These are phyloP conservation scores for Halyomorpha halys DNA, from an alignment of 1,140 invertebrate species.

Conservation along the genomic window DNA sequence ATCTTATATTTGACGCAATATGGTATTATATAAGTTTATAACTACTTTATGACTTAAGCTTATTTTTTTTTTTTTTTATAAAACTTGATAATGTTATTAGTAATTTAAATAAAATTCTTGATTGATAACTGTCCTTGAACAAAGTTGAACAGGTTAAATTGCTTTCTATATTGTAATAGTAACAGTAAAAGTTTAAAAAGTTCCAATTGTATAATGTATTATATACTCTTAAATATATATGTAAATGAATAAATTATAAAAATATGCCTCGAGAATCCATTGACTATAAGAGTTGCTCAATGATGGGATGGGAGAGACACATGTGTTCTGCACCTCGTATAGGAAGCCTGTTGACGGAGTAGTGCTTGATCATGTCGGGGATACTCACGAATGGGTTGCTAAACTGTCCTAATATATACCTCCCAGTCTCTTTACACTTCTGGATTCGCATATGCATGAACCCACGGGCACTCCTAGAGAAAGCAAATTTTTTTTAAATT, in stretches of 20 bases:
- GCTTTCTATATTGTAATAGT: no score
- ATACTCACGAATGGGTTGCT: constrained; percentile 82
- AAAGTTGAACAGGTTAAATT: no score
- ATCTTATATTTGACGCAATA: no score
- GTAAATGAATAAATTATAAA: not conserved
- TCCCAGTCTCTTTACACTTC: constrained; percentile 53
- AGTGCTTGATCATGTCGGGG: constrained; percentile 86
- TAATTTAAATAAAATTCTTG: no score
- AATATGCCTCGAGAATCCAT: not conserved
- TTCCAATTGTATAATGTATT: not conserved
- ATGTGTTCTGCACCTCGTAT: constrained; percentile 91
- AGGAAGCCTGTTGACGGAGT: constrained; percentile 80
- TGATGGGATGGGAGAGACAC: constrained; percentile 79
- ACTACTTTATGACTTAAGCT: no score
- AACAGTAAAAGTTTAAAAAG: no score
- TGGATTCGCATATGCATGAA: constrained; percentile 94
- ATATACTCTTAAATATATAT: not conserved
- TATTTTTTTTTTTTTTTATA: no score
- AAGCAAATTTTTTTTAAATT: no score
- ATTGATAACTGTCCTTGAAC: no score
- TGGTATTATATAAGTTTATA: no score
- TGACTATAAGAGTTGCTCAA: constrained; percentile 64
- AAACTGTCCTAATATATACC: constrained; percentile 81
- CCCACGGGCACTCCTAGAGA: constrained; percentile 71
- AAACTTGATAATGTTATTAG: no score